These are phyloP conservation scores for Rattus norvegicus DNA, from an alignment of 2,113 vertebrate species.

Conservation along the genomic window GRCr8 NC_086026.1:127375001-127375500, in stretches of 20 bases:
- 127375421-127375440: not conserved
- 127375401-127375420: not conserved
- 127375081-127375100: slow-evolving; percentile 4
- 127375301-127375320: not conserved
- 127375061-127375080: not conserved
- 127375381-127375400: not conserved
- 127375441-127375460: not conserved
- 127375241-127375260: not conserved
- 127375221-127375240: not conserved
- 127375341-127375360: not conserved
- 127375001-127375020: not conserved
- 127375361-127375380: not conserved
- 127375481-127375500: slow-evolving; percentile 24
- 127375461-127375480: not conserved
- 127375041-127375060: not conserved
- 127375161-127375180: not conserved
- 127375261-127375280: not conserved
- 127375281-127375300: not conserved
- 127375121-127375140: not conserved
- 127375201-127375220: not conserved
- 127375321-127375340: not conserved
- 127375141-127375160: not conserved
- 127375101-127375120: slow-evolving; percentile 17
- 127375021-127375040: not conserved
- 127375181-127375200: not conserved